Base-by-base conservation (phyloP, 2,113 vertebrate genomes). In the Bostrychus sinensis region DNA sequence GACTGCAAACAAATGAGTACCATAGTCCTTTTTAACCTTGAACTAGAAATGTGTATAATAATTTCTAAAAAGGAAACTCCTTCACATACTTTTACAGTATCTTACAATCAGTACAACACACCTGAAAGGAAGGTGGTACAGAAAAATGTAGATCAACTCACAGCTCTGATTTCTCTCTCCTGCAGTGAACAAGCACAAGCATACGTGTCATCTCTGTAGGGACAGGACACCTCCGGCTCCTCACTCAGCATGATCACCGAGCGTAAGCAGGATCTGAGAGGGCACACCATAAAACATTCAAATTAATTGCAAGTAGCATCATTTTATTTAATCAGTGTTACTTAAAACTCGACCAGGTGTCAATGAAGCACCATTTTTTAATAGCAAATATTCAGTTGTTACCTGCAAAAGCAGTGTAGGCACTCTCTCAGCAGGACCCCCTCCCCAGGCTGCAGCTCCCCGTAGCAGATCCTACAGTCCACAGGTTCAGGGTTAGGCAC, bases 341-440 rank as follows among this genome's bases (percentile, higher is more conserved):
- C 34, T 5, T 5, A 1, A 30, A 22, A 48, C 23, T 14, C 7
- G 7, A n/a, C 6, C 22, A 39, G 23, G n/a, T 26, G 17, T 13
- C 23, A n/a, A 23, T 50, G 11, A 7, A n/a, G 11, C 10, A n/a
- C n/a, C n/a, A n/a, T n/a, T n/a, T n/a, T n/a, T 2, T 20, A 37
- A 11, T 7, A 2, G 8, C 9, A 12, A 12, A 2, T 11, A 14
- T 50, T 9, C 32, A 4, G 22, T 14, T 48, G 63, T 70, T 64
- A 92, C 91, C 80, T 92, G 91, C 94, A 95, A 84, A 95, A 95
- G 77, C 89, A 93, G 89, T 95, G 94, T 10, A 95, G 92, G 53
- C 94, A 95, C 56, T 95, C 94, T 7, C 94, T 83, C 20, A 95
- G 92, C 50, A 95, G 87, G 28, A 95, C 91, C 0, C 94, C 94